Percentiles rank a stretch among this genome's conserved stretches.
These are phyloP conservation scores for Akabosia matsudoensis DNA, from an alignment of 1,140 invertebrate genomes.

Conservation along the genomic window DNA sequence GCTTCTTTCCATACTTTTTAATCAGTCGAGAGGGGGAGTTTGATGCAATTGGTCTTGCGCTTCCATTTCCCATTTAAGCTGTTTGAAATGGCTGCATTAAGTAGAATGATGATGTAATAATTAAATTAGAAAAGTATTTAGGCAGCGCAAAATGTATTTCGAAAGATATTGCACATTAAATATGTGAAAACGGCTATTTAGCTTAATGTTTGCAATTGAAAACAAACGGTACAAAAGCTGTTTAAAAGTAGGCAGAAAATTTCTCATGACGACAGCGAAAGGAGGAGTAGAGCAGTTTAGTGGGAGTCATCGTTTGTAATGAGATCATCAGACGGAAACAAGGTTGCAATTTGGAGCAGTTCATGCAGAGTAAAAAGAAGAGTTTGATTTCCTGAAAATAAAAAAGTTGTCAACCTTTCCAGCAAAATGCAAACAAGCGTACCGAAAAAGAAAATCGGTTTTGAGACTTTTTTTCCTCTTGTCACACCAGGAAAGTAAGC, in stretches of 20 bases:
- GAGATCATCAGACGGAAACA: too few relatives aligned
- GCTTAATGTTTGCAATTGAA: too few relatives aligned
- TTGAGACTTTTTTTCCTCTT: background rate
- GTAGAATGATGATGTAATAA: background rate
- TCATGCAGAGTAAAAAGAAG: background rate
- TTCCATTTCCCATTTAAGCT: background rate
- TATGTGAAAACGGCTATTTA: too few relatives aligned
- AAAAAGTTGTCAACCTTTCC: background rate
- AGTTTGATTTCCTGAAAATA: background rate
- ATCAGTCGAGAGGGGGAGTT: background rate
- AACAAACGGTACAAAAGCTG: too few relatives aligned
- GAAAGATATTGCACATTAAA: background rate
- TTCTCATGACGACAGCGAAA: background rate
- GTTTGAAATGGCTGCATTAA: background rate
- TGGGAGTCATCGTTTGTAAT: too few relatives aligned
- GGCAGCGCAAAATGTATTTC: background rate
- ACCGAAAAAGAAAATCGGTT: background rate
- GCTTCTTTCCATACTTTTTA: too few relatives aligned
- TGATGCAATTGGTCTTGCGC: background rate
- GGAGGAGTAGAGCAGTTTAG: background rate
- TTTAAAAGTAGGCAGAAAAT: too few relatives aligned
- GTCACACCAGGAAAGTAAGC: background rate
- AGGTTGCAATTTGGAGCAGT: background rate
- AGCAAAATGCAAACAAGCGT: background rate
- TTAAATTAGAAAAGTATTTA: background rate